Base-by-base conservation (phyloP, 2,888 invertebrate genomes). In the Drosophila bunnanda region DNA sequence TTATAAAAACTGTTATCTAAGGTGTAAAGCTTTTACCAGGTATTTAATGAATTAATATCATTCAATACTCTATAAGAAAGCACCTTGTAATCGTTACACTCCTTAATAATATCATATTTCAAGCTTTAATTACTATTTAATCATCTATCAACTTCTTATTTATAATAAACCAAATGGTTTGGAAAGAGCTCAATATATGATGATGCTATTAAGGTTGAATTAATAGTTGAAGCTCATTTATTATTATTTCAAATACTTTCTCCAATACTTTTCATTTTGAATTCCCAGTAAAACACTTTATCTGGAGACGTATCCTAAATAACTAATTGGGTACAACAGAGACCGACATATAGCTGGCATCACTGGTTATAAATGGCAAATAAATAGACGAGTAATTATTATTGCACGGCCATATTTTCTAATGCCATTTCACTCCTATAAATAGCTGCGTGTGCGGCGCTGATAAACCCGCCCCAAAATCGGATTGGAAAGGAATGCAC, bases 341-440 rank as follows among this genome's bases (percentile, higher is more conserved):
- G 38, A 13, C 32, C 20, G 15, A 34, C 22, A 25, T 13, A n/a
- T 17, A 17, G 22, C 38, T 44, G 12, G 53, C 62, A 73, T 66
- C 74, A 75, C 70, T 73, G 70, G 10, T 36, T 20, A 50, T 34
- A 25, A 25, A 34, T 38, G 22, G 41, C 52, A 36, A 68, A 60
- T 52, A 80, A 84, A 80, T 66, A 75, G 82, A 77, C 75, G 84
- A 87, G 84, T 84, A 87, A 83, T 83, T 72, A 82, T 75, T 80
- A 75, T 59, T 66, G 81, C 60, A 68, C 56, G 53, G 71, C 75
- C 71, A 34, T 73, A 50, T 77, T 88, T 80, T 82, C 83, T 83
- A 85, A 75, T 73, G 72, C 75, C 72, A 57, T 75, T 72, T 57
- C 75, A 46, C 75, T 67, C 39, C 72, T 72, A 72, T 75, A 72